Evolutionary conservation across 2,113 vertebrate species (phyloP), one percentile per base, ranked within the genome.

Genomic region (Sturnira hondurensis): DNA sequence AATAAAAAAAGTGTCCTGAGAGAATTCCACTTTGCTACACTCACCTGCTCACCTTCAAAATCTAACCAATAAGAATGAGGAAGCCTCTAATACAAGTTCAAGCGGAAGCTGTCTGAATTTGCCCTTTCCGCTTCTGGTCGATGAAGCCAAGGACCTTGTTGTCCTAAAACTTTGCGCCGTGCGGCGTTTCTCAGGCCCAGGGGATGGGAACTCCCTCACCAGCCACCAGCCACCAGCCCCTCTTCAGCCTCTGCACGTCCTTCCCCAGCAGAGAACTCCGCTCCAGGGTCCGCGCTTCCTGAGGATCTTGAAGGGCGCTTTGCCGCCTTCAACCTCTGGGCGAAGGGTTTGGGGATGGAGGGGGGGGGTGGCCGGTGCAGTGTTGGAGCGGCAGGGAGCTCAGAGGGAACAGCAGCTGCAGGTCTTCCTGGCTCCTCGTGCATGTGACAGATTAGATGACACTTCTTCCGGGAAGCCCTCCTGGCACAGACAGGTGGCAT

Each of bases 1-100:
- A 50, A 19, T 61, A 78, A 71, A 73, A 73, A 56, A 45, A 28
- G 50, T 74, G 54, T 65, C 70, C 56, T 61, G 52, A 67, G 36
- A 61, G 65, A 50, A 58, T 45, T 67, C 33, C 85, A 45, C 36
- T 45, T 63, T 4, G 1, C 52, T 73, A 6, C 83, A 56, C 61
- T 73, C 36, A 41, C 77, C 63, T 11, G 71, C 77, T 91, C 77
- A 56, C 63, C 77, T 91, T 93, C 63, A 58, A 63, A 76, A 65
- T n/a, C 95, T 20, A 77, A n/a, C 61, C 52, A 4, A 61, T 36
- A 36, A 14, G 16, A 31, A 31, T 12, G 20, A 88, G 82, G 38
- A 38, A 22, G 24, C 33, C 28, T 24, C 50, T 65, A 58, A 54
- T 1, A 81, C 10, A 82, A 89, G 63, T 45, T 82, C 67, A 61